phyloP scores from a whole-genome alignment of 2,113 vertebrate species.

The Corythoichthys intestinalis region DNA sequence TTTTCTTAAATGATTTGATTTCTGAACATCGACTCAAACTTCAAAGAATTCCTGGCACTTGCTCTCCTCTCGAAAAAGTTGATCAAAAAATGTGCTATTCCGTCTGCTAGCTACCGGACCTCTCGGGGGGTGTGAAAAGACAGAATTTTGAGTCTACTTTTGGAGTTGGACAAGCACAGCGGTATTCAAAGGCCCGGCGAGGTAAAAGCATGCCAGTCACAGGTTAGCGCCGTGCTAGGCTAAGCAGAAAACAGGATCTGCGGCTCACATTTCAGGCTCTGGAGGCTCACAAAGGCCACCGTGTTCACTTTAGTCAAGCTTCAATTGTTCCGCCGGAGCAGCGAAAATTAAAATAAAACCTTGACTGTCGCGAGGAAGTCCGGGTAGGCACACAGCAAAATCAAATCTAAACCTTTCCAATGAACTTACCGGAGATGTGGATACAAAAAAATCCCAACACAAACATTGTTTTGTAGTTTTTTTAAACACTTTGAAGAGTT shows the following conservation, averaged over 20 bases:
- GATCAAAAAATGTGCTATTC: background rate
- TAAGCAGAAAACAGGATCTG: constrained; percentile 1
- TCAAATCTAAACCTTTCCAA: background rate
- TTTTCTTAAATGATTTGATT: too few species aligned
- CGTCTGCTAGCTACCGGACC: background rate
- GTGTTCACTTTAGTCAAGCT: constrained; percentile 1
- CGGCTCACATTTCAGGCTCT: background rate
- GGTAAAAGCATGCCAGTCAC: background rate
- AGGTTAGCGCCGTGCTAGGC: background rate
- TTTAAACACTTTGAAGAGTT: too few species aligned
- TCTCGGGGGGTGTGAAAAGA: background rate
- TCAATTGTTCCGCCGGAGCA: background rate
- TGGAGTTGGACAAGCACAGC: background rate
- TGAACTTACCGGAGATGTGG: background rate
- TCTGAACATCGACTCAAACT: background rate
- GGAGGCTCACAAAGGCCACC: background rate
- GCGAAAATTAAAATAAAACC: background rate
- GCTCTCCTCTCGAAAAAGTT: background rate
- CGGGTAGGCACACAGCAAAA: background rate
- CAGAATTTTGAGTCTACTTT: background rate
- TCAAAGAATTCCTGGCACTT: background rate
- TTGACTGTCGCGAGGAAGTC: background rate
- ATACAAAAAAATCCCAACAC: background rate
- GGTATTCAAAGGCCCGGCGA: background rate
- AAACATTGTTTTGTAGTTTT: too few species aligned